A percentile compares a stretch with the other conserved stretches of the same genome.
Conservation (phyloP, 2,888 invertebrate species). For the Abrostola triplasia region DNA sequence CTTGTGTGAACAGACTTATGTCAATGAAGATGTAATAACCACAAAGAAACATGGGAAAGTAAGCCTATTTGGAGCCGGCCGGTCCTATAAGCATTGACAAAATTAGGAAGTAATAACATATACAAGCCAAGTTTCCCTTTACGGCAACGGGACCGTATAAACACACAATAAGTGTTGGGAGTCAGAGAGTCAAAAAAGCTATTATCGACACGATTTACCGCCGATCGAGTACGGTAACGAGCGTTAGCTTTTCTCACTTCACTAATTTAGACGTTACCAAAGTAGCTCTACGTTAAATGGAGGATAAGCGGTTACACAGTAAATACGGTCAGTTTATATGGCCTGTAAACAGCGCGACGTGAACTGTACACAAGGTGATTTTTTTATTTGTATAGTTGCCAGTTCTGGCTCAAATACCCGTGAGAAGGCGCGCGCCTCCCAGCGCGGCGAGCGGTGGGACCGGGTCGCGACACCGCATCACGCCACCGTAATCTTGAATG, state of each 20-base stretch:
- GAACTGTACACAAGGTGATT: conserved; percentile 87
- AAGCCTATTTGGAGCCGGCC: conserved; percentile 72
- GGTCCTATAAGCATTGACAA: conserved; percentile 72
- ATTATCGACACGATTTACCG: conserved; percentile 84
- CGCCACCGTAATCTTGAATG: conserved; percentile 80
- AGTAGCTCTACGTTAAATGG: conserved; percentile 85
- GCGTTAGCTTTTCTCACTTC: conserved; percentile 86
- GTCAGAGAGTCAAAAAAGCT: conserved; percentile 78
- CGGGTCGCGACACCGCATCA: conserved; percentile 49
- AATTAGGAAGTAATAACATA: conserved; percentile 76
- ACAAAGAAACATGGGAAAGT: conserved; percentile 73
- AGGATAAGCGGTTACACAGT: conserved; percentile 83
- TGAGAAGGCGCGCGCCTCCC: conserved; percentile 79
- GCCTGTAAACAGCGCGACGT: conserved; percentile 84
- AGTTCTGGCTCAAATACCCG: conserved; percentile 85
- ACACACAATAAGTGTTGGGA: conserved; percentile 81
- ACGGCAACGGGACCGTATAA: conserved; percentile 75
- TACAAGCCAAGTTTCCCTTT: conserved; percentile 73
- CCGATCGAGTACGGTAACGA: conserved; percentile 82
- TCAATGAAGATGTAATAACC: conserved; percentile 71
- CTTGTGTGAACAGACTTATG: conserved; percentile 64
- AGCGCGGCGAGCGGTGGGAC: conserved; percentile 44
- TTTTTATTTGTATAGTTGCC: conserved; percentile 84
- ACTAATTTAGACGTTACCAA: conserved; percentile 87
- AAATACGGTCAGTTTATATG: conserved; percentile 85